Evolutionary conservation across 2,797 vertebrate species (phyloP).

Genomic region (Phrynocephalus forsythii): DNA sequence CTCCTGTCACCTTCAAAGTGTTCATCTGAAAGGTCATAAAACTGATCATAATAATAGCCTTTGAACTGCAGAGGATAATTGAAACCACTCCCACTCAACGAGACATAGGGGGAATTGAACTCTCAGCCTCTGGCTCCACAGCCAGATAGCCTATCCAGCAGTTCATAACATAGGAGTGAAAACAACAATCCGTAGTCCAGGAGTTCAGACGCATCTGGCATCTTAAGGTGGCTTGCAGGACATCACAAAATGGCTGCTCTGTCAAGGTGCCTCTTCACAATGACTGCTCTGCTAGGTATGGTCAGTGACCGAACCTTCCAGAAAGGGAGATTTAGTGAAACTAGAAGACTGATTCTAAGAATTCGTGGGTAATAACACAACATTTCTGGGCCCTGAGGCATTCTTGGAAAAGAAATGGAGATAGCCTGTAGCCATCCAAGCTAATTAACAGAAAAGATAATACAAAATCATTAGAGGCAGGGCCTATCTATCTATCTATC

Average conservation of each 20-base stretch:
- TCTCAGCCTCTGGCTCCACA: no score
- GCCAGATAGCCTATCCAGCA: no score
- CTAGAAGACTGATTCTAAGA: background rate
- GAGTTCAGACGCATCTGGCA: background rate
- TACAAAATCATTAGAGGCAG: background rate
- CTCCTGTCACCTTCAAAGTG: background rate
- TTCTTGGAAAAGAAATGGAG: background rate
- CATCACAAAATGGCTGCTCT: background rate
- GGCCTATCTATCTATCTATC: no score
- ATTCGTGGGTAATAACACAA: background rate
- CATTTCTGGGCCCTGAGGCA: no score
- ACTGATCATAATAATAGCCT: background rate
- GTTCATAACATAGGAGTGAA: background rate
- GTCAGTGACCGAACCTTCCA: background rate
- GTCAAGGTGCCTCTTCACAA: background rate
- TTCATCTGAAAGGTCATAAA: conserved; percentile 23
- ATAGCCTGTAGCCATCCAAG: background rate
- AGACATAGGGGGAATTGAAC: no score
- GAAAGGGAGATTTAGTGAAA: background rate
- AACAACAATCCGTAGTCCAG: background rate
- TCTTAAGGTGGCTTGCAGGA: background rate
- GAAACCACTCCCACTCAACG: no score
- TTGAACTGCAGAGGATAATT: no score
- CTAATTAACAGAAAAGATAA: background rate
- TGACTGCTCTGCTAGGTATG: background rate